Evolutionary conservation across 2,797 vertebrate genomes (phyloP), one percentile per base, ranked within the genome.

Genomic region (Bucorvus abyssinicus): DNA sequence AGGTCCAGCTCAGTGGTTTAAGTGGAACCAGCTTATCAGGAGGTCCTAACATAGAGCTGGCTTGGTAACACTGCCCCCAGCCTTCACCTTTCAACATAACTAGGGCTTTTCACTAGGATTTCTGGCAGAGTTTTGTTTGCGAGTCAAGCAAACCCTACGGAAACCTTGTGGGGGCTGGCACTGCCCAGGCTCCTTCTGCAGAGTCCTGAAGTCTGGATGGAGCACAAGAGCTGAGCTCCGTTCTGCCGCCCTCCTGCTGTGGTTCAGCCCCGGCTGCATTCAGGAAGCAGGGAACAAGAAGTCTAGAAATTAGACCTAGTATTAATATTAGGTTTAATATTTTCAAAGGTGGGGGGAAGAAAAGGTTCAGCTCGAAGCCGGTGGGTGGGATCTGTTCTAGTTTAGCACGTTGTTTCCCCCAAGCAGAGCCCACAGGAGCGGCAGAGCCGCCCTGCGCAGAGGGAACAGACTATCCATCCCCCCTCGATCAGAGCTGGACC

Each of bases 401-500:
- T 6, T 82, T 1, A 27, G 49, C 1, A 3, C 0, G 0, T n/a
- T 22, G n/a, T 52, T 22, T 49, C 34, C 22, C 36, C 9, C 70
- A 45, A 1, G 40, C 52, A 65, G 42, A 56, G 69, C 9, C 47
- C 1, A 6, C 2, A 3, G 67, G 55, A 81, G 70, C 42, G 10
- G 76, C 59, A 81, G 83, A 53, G 42, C 56, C 4, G 15, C 7
- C 55, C 65, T 61, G 70, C 5, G 1, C n/a, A 17, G 75, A 2
- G 1, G 57, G 47, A 47, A 53, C 76, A 71, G 55, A 21, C 24
- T 2, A 52, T 52, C 81, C 57, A 29, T 71, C 76, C 63, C 59
- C 45, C 5, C 91, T 55, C 0, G 14, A 45, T n/a, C 34, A 0
- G 0, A 75, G 75, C 42, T 38, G 70, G 75, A 24, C 0, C 0